phyloP scores from a whole-genome alignment of 1,140 invertebrate species.

The Formica selysi region DNA sequence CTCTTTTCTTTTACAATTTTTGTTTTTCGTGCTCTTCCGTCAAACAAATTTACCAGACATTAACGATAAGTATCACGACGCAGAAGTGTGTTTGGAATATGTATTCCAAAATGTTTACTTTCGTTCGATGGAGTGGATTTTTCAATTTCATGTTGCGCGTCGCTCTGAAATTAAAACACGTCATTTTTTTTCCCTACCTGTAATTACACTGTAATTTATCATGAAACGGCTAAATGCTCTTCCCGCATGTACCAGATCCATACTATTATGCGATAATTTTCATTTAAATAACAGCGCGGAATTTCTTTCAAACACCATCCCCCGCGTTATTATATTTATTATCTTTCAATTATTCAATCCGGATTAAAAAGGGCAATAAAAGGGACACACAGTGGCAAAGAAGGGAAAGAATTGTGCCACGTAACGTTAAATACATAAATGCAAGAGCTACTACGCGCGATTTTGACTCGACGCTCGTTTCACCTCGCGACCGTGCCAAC shows the following conservation, averaged over 20 bases:
- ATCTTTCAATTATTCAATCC: slow-evolving; percentile 57
- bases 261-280: slow-evolving; percentile 60
- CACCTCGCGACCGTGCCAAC: slow-evolving; percentile 29
- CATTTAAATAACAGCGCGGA: slow-evolving; percentile 57
- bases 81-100: neutral
- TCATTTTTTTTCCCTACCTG: slow-evolving; percentile 17
- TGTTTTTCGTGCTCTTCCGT: neutral
- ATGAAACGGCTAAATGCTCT: slow-evolving; percentile 52
- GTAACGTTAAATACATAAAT: slow-evolving; percentile 55
- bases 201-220: slow-evolving; percentile 54
- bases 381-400: slow-evolving; percentile 25
- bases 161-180: slow-evolving; percentile 47
- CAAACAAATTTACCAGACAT: slow-evolving; percentile 6
- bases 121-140: slow-evolving; percentile 15
- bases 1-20: no score
- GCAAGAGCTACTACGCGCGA: slow-evolving; percentile 21
- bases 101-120: slow-evolving; percentile 14
- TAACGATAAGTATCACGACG: neutral
- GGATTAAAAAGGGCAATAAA: slow-evolving; percentile 44
- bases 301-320: slow-evolving; percentile 27
- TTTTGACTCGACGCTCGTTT: slow-evolving; percentile 40
- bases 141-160: slow-evolving; percentile 39
- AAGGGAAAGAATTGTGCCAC: slow-evolving; percentile 46
- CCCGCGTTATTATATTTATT: slow-evolving; percentile 42
- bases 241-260: slow-evolving; percentile 42